A percentile compares a stretch with the other conserved stretches of the same genome.
Conservation (phyloP, 1,140 invertebrate genomes). For the Archivesica marissinica region DNA sequence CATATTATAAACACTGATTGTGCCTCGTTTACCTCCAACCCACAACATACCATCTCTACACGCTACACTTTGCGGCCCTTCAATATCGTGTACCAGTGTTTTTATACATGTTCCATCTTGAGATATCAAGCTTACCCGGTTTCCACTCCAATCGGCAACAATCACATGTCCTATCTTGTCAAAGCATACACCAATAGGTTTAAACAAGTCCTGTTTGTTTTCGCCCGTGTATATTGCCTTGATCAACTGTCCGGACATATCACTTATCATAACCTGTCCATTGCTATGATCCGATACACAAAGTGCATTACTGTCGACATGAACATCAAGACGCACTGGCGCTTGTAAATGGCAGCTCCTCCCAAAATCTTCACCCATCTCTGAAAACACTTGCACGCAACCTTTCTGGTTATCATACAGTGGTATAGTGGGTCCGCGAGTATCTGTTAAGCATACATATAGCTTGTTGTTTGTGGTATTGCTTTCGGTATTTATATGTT, state of each 20-base stretch:
- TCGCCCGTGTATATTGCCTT: constrained; percentile 32
- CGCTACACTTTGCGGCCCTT: constrained; percentile 40
- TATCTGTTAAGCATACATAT: constrained; percentile 39
- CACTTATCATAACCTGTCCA: constrained; percentile 24
- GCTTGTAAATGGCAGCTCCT: not conserved
- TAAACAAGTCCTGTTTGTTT: constrained; percentile 20
- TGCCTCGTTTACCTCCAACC: constrained; percentile 33
- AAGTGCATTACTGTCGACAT: not conserved
- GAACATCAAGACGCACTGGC: constrained; percentile 25
- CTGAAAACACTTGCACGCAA: constrained; percentile 2
- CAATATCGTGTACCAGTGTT: not conserved
- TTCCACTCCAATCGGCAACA: constrained; percentile 31
- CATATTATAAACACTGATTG: not conserved
- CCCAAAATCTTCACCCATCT: constrained; percentile 8
- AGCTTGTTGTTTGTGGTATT: not conserved
- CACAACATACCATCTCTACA: constrained; percentile 7
- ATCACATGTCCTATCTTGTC: constrained; percentile 8
- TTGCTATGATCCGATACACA: constrained; percentile 36
- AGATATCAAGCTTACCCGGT: not conserved
- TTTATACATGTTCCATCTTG: constrained; percentile 1
- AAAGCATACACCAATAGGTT: constrained; percentile 50
- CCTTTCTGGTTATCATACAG: constrained; percentile 23
- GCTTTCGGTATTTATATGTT: not conserved
- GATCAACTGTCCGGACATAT: constrained; percentile 5
- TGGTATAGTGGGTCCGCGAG: not conserved